Base-by-base conservation (phyloP, 1,140 invertebrate species). In the Magallana ariakensis region DNA sequence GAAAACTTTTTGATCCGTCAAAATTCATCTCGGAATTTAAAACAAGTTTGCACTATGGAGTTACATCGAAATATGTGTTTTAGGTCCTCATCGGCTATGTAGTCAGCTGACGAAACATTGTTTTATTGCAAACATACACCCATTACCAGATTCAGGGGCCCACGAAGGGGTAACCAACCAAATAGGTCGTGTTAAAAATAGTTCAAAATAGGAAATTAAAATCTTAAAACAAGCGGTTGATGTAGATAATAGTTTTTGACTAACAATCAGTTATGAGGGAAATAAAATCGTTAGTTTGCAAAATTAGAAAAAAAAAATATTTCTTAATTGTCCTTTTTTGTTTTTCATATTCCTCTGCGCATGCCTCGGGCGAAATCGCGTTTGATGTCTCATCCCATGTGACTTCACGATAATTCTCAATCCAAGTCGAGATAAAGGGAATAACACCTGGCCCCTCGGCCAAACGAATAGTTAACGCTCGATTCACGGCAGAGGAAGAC, bases 11-110 rank as follows among this genome's bases (percentile, higher is more conserved):
- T 75, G 66, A 75, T 75, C 66, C 66, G 19, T 75, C 66, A 75
- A 75, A 75, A 75, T 75, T 75, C 66, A 75, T 75, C 66, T 75
- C 22, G 66, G 58, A 26, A 75, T 75, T 33, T 70, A n/a, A n/a
- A 3, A 75, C 13, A 75, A 9, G 19, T 70, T n/a, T 75, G 66
- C 13, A 26, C 66, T 22, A 13, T 26, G 11, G 5, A 19, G 22
- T 75, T 75, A 75, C 66, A 75, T 75, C 66, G 66, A 75, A 75
- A 75, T 75, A 26, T 75, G 66, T 75, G 66, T 75, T 60, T 60
- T 75, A 75, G 33, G 66, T 75, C 66, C 66, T 75, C 66, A 75
- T 26, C 22, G 22, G 66, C 22, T 10, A 11, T 75, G 22, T 26
- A 26, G 66, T 75, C 66, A 75, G 66, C 66, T 75, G 66, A 75